phyloP scores from a whole-genome alignment of 2,888 invertebrate genomes.

The Phaedon cochleariae region DNA sequence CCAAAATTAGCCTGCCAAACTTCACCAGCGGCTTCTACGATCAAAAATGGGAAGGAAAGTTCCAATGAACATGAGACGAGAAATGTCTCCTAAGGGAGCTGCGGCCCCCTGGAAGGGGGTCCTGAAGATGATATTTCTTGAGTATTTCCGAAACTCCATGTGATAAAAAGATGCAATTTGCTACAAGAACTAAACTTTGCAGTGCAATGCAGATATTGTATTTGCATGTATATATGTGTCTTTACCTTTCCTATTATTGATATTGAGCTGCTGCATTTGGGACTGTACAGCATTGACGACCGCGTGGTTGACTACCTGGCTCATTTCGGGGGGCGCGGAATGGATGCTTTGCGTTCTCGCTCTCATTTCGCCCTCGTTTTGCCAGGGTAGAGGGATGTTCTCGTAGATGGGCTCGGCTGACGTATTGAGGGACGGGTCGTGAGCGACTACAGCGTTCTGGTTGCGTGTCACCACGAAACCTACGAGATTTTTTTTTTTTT shows the following conservation, averaged over 20 bases:
- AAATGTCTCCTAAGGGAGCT: too few relatives aligned
- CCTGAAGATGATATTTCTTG: too few relatives aligned
- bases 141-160: too few relatives aligned
- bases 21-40: too few relatives aligned
- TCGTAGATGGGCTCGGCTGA: constrained; percentile 82
- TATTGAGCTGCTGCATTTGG: constrained; percentile 49
- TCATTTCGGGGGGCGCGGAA: constrained; percentile 70
- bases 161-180: too few relatives aligned
- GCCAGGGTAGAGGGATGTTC: constrained; percentile 79
- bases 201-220: too few relatives aligned
- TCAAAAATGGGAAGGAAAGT: too few relatives aligned
- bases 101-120: too few relatives aligned
- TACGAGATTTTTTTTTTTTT: constrained; percentile 8
- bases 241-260: constrained; percentile 39
- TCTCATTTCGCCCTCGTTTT: constrained; percentile 57
- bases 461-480: constrained; percentile 65
- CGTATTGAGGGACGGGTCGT: constrained; percentile 57
- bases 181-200: too few relatives aligned
- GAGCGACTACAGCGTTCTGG: constrained; percentile 58
- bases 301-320: constrained; percentile 55
- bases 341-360: constrained; percentile 74
- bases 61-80: too few relatives aligned
- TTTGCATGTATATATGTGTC: too few relatives aligned
- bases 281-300: constrained; percentile 54
- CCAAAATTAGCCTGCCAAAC: too few relatives aligned